phyloP scores from a whole-genome alignment of 2,888 invertebrate genomes.

The Trachelus troglodyta region DNA sequence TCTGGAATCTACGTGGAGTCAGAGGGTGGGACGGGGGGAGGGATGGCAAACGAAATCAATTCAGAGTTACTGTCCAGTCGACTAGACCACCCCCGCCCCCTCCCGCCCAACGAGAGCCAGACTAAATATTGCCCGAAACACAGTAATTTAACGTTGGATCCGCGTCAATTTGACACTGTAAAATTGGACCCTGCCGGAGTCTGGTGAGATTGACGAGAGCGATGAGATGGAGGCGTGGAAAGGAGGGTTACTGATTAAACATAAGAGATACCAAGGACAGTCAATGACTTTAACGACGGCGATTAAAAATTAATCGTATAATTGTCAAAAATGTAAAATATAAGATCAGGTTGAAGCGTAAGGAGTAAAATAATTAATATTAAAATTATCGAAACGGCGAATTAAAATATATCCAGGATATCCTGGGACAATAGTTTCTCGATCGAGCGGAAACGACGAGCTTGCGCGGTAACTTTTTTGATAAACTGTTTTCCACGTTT shows the following conservation, averaged over 20 bases:
- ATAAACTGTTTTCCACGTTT: conserved; percentile 63
- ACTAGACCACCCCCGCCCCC: conserved; percentile 35
- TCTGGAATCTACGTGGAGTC: conserved; percentile 36
- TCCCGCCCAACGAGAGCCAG: conserved; percentile 30
- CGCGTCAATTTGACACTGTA: background rate
- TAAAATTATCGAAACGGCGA: conserved; percentile 13
- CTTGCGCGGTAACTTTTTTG: conserved; percentile 58
- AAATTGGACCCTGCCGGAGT: background rate
- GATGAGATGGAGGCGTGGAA: conserved; percentile 24
- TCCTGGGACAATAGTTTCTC: background rate
- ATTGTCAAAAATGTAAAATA: conserved; percentile 5
- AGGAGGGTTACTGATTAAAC: conserved; percentile 38
- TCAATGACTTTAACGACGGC: background rate
- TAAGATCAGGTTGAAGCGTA: background rate
- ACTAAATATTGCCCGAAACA: conserved; percentile 63
- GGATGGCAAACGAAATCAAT: conserved; percentile 66
- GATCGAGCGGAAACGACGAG: conserved; percentile 25
- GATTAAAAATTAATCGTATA: background rate
- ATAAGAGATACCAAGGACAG: conserved; percentile 14
- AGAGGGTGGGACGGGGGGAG: conserved; percentile 37
- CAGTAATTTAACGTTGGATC: conserved; percentile 51
- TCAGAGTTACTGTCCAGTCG: conserved; percentile 61
- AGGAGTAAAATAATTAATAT: conserved; percentile 6
- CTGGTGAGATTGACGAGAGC: conserved; percentile 18
- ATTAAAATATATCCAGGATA: conserved; percentile 12